These are phyloP conservation scores for Apodemia hepburni DNA, from an alignment of 2,888 invertebrate genomes.

Conservation along the genomic window DNA sequence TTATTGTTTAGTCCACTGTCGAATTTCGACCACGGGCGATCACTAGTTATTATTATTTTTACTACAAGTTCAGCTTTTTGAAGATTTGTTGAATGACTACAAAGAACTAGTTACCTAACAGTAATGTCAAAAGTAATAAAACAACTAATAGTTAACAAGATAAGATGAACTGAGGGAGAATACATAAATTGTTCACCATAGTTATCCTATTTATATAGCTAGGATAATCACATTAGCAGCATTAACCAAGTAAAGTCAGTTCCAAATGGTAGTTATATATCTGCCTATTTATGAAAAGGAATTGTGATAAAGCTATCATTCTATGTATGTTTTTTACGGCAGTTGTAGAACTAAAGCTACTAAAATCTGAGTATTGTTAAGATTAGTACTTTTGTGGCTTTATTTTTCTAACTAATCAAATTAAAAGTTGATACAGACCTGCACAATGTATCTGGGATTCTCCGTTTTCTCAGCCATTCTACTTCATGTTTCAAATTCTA, in stretches of 20 bases:
- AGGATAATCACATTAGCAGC: not conserved
- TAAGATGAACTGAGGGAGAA: not conserved
- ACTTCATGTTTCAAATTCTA: constrained; percentile 64
- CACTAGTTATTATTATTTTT: no score
- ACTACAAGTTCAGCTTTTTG: not conserved
- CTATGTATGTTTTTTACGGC: not conserved
- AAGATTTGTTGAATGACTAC: not conserved
- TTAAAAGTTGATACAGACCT: constrained; percentile 75
- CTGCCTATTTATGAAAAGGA: not conserved
- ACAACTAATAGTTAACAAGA: not conserved
- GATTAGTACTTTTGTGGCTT: not conserved
- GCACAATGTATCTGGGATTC: constrained; percentile 86
- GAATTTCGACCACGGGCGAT: no score
- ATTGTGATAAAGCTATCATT: not conserved
- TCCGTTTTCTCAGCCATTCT: constrained; percentile 79
- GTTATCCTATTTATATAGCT: not conserved
- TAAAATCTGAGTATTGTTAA: not conserved
- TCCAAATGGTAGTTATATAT: no score
- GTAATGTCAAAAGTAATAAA: no score
- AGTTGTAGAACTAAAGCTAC: not conserved
- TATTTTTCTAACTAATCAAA: constrained; percentile 3
- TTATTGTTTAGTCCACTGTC: no score
- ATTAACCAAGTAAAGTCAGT: not conserved
- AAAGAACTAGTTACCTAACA: not conserved
- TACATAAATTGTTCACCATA: not conserved